These are phyloP conservation scores for Psettodes erumei DNA, from an alignment of 2,113 vertebrate species.

Conservation along the genomic window DNA sequence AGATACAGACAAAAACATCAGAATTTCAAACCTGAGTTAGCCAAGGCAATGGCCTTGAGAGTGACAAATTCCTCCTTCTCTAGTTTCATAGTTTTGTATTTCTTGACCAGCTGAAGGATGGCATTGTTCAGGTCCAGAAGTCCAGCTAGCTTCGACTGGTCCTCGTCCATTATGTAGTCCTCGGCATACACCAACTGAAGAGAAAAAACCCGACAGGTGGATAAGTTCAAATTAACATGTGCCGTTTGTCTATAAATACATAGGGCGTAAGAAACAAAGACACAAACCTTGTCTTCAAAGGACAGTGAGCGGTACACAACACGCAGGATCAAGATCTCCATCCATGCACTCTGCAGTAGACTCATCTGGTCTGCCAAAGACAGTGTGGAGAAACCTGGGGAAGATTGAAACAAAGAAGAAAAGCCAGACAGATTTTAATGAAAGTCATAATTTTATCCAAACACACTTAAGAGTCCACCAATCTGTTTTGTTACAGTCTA, in stretches of 20 bases:
- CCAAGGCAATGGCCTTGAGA: constrained; percentile 98
- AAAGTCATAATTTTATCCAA: not conserved
- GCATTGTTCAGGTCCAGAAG: constrained; percentile 98
- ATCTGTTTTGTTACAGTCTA: not conserved
- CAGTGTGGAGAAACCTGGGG: constrained; percentile 95
- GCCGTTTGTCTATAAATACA: not conserved
- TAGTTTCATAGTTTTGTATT: constrained; percentile 98
- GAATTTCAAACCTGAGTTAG: constrained; percentile 94
- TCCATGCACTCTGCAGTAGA: constrained; percentile 99
- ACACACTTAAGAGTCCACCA: not conserved
- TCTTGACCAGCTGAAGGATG: constrained; percentile 99
- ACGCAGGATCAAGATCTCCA: constrained; percentile 98
- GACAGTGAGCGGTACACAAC: constrained; percentile 98
- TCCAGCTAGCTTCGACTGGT: constrained; percentile 97
- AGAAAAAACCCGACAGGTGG: not conserved
- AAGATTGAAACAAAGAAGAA: constrained; percentile 36
- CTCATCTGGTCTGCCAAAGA: constrained; percentile 99
- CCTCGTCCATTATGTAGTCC: constrained; percentile 99
- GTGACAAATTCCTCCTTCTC: constrained; percentile 99
- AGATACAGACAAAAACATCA: constrained; percentile 11
- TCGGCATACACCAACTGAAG: constrained; percentile 95
- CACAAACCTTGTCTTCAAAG: constrained; percentile 91
- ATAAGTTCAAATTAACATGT: not conserved
- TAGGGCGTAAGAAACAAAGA: not conserved
- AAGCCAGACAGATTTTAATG: not conserved